Evolutionary conservation across 2,797 vertebrate genomes (phyloP).

Genomic region (Liasis olivaceus): DNA sequence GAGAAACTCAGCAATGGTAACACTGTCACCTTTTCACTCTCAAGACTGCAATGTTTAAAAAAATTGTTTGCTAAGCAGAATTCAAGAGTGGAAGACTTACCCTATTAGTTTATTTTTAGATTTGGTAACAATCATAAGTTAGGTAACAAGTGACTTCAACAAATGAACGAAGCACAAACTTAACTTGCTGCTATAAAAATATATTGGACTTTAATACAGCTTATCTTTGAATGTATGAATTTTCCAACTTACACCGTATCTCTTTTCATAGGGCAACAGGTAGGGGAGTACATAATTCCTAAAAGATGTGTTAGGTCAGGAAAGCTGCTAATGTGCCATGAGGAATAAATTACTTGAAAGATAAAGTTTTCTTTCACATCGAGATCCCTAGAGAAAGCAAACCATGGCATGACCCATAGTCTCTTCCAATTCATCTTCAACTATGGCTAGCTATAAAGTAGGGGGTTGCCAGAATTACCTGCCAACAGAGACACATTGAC

Average conservation of each 20-base stretch:
- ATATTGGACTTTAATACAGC: neutral
- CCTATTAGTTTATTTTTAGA: neutral
- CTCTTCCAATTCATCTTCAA: neutral
- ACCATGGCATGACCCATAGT: neutral
- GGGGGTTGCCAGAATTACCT: neutral
- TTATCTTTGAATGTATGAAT: neutral
- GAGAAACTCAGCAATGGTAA: neutral
- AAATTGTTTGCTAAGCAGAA: neutral
- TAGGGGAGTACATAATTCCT: neutral
- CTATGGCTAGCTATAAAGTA: neutral
- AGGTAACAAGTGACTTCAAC: neutral
- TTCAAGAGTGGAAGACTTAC: neutral
- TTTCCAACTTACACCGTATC: too few species aligned
- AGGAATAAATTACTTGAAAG: neutral
- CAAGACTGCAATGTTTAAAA: neutral
- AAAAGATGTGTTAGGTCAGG: neutral
- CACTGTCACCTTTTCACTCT: neutral
- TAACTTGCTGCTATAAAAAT: neutral
- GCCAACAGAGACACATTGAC: neutral
- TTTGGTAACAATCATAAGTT: neutral
- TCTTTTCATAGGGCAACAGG: neutral
- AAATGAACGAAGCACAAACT: neutral
- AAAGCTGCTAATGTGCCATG: neutral
- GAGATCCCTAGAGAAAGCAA: neutral
- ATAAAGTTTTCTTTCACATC: neutral